Evolutionary conservation across 2,113 vertebrate species (phyloP), one percentile per base, ranked within the genome.

Genomic region (Bos indicus): DNA sequence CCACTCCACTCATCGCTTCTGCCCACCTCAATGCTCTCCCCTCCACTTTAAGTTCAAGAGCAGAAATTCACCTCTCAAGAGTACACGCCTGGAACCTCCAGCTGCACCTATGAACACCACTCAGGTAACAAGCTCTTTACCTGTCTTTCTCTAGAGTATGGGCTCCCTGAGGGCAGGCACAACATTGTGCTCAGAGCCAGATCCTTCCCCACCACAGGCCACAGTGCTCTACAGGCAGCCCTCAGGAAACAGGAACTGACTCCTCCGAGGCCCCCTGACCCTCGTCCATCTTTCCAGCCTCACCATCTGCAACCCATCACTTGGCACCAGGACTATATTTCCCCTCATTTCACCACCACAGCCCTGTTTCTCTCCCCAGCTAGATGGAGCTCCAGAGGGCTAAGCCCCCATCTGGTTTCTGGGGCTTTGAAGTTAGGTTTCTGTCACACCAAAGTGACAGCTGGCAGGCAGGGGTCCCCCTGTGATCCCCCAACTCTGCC

Each of bases 261-360:
- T 56, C 78, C 82, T 77, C 88, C 0, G 4, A 77, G 88, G 89
- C 78, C 88, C 74, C 12, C n/a, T 78, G 82, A 95, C 85, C 77
- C 36, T 9, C 1, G 6, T 7, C 4, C 23, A 19, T 36, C n/a
- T 67, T 74, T 78, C 52, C 15, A 19, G 78, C 54, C 93, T 93
- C 81, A 25, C 96, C 97, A 97, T 93, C 95, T 97, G 97, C 89
- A 94, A 5, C 78, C 67, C 46, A 13, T 97, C 98, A 88, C 36
- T 89, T 89, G 91, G 78, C 95, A 97, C 97, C 16, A n/a, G 33
- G 67, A 25, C 90, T 46, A 9, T 3, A 71, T 95, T 96, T 94
- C 93, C 90, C 96, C 92, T 95, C 85, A 43, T 88, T 86, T 86
- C 82, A 43, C 67, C 82, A 60, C 60, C 1, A 3, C 1, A 12